Conservation (phyloP, 2,888 invertebrate species). For the Linyphia triangularis region DNA sequence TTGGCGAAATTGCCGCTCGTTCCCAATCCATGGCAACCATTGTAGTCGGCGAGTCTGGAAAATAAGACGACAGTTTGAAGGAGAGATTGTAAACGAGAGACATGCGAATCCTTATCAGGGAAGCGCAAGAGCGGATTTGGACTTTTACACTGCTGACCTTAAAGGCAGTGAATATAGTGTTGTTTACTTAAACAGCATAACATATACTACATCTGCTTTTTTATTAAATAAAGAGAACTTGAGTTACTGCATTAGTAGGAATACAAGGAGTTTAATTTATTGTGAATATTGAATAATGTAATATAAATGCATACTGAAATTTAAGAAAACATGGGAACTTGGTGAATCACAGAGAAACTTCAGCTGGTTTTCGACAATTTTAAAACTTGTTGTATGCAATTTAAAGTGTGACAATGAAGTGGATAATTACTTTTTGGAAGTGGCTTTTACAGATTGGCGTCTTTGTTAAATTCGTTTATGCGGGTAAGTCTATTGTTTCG, state of each 20-base stretch:
- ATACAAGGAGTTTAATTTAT: not conserved
- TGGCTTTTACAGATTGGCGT: conserved; percentile 45
- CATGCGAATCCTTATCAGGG: conserved; percentile 32
- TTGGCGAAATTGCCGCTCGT: conserved; percentile 23
- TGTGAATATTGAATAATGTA: not conserved
- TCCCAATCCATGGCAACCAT: conserved; percentile 36
- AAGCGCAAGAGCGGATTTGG: not conserved
- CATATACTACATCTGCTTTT: not conserved
- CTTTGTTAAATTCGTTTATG: conserved; percentile 39
- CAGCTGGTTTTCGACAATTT: not conserved
- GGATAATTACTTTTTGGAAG: conserved; percentile 61
- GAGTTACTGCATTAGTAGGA: not conserved
- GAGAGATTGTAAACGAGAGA: not conserved
- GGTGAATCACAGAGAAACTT: not conserved
- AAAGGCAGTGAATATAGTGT: not conserved
- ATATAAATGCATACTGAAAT: not conserved
- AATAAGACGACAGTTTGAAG: conserved; percentile 55
- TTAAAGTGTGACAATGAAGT: conserved; percentile 55
- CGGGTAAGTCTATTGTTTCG: conserved; percentile 58
- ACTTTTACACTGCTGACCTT: conserved; percentile 15
- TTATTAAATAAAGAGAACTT: not conserved
- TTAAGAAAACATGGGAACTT: conserved; percentile 41
- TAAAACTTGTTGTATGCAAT: conserved; percentile 17
- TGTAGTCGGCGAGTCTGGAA: conserved; percentile 67
- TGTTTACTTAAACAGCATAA: conserved; percentile 10